These are phyloP conservation scores for Pemphigus obesinymphae DNA, from an alignment of 1,140 invertebrate genomes.

Conservation along the genomic window DNA sequence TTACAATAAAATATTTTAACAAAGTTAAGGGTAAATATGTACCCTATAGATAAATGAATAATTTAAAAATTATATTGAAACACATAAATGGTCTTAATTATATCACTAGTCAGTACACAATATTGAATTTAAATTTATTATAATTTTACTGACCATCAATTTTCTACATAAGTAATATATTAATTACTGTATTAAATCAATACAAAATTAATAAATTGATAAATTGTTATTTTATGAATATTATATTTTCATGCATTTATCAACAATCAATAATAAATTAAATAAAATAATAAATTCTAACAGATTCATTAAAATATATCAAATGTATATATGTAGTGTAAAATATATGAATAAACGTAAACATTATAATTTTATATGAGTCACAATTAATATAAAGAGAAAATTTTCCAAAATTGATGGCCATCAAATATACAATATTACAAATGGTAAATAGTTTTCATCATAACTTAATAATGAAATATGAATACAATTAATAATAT, in stretches of 20 bases:
- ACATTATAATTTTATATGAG: not conserved
- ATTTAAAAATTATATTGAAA: slow-evolving; percentile 5
- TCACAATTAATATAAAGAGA: not conserved
- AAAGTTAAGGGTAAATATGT: not conserved
- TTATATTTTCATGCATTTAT: not conserved
- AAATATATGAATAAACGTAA: not conserved
- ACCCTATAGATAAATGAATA: not conserved
- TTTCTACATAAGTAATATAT: not conserved
- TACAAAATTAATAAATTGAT: not conserved
- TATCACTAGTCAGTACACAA: slow-evolving; percentile 34
- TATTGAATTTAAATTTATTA: slow-evolving; percentile 1
- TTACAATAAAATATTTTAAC: not conserved
- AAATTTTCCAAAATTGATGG: slow-evolving; percentile 2
- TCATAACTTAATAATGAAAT: not conserved
- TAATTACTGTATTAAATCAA: not conserved
- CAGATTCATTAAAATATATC: not conserved
- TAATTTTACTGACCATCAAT: not conserved
- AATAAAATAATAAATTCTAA: not conserved
- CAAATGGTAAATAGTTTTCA: not conserved
- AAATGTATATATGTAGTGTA: not conserved
- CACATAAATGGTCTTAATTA: slow-evolving; percentile 14
- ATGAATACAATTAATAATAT: not conserved
- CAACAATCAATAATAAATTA: not conserved
- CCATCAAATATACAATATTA: not conserved
- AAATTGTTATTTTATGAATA: not conserved